Evolutionary conservation across 2,113 vertebrate species (phyloP).

Genomic region (Zapornia atra): DNA sequence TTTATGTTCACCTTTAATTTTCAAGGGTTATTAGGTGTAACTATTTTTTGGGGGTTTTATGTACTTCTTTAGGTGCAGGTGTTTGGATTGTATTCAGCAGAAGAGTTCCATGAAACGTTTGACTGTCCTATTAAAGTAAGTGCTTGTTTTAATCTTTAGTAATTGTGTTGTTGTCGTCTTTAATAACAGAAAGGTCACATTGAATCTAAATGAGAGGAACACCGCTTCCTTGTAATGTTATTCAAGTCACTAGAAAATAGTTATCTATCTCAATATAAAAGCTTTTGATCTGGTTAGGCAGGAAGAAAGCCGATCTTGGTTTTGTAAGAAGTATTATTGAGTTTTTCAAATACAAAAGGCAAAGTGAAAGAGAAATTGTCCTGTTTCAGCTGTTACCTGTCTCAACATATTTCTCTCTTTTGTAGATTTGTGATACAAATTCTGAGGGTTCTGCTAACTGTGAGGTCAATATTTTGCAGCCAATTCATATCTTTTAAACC

Average conservation of each 20-base stretch:
- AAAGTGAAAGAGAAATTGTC: constrained; percentile 12
- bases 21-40: neutral
- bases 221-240: neutral
- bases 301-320: neutral
- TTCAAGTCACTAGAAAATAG: constrained; percentile 21
- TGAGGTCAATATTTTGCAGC: neutral
- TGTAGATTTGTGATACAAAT: neutral
- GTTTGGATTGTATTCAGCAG: constrained; percentile 93
- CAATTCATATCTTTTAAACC: neutral
- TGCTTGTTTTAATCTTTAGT: constrained; percentile 51
- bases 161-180: constrained; percentile 14
- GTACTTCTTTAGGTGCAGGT: constrained; percentile 87
- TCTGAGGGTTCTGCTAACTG: neutral
- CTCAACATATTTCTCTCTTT: neutral
- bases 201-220: constrained; percentile 24
- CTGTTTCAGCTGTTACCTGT: neutral
- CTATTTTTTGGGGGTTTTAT: neutral
- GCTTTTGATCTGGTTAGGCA: constrained; percentile 38
- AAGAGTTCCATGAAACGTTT: constrained; percentile 96
- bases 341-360: constrained; percentile 22
- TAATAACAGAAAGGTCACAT: constrained; percentile 41
- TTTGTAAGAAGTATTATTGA: constrained; percentile 6
- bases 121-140: constrained; percentile 98
- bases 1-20: neutral
- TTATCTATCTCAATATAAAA: constrained; percentile 26